Evolutionary conservation across 2,888 invertebrate species (phyloP), one percentile per base, ranked within the genome.

Genomic region (Lasioglossum calceatum): DNA sequence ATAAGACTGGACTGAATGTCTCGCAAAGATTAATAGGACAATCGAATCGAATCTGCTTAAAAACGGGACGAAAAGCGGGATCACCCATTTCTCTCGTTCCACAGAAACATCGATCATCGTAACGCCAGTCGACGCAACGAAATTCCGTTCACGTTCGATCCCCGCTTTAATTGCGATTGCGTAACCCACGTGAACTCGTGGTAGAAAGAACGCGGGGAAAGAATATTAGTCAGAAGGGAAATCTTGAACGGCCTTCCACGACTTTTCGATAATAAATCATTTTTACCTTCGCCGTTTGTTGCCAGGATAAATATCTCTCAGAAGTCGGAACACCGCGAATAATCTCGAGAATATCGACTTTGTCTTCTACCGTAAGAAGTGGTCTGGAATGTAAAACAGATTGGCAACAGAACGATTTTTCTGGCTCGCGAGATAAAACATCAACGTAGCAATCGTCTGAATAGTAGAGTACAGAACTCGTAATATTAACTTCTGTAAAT

Each of bases 201-300:
- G 32, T 32, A 27, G 42, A 77, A 23, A 12, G 32, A 77, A n/a
- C 12, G 16, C n/a, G 36, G 27, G 44, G 54, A 36, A 71, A 58
- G 16, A 64, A 58, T 44, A 47, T 77, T 71, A 39, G 39, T 12
- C 14, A 27, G 32, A 16, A 64, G 79, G 54, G 75, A 85, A 85
- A 83, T 80, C 74, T 61, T 44, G 58, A 42, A 47, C 42, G 77
- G 71, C 64, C 72, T 86, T 80, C 77, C 44, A 36, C 61, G 70
- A 73, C 73, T 84, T 88, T 84, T 82, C 70, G 82, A 87, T 87
- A 71, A 82, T 79, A 77, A 87, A 84, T 87, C 79, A 77, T 82
- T 84, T 87, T 87, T 79, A 39, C 67, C 39, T 39, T 12, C n/a
- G 58, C 70, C 19, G 16, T 12, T 70, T 23, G 39, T 76, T 79